Percentiles rank a stretch among this genome's conserved stretches.
Evolutionary conservation across 2,113 vertebrate genomes (phyloP).

Genomic region (Zapornia atra): DNA sequence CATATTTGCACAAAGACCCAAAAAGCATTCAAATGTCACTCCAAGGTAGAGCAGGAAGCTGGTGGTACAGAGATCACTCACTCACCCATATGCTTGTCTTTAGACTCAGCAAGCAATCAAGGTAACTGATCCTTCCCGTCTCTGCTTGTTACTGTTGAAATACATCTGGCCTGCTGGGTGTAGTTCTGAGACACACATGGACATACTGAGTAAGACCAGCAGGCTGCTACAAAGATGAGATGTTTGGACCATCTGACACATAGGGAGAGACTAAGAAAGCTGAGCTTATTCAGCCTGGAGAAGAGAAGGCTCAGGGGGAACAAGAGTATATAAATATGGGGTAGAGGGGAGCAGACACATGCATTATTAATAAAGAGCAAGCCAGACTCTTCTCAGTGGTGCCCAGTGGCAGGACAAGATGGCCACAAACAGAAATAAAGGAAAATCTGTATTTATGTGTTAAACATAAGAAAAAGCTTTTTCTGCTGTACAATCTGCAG

Average conservation of each 20-base stretch:
- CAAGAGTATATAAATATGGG: not conserved
- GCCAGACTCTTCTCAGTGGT: not conserved
- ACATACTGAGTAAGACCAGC: not conserved
- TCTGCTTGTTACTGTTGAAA: not conserved
- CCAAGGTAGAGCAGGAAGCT: not conserved
- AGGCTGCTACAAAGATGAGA: not conserved
- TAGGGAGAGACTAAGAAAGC: not conserved
- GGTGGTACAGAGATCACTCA: not conserved
- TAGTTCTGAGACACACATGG: not conserved
- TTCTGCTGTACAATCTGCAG: not conserved
- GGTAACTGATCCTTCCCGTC: not conserved
- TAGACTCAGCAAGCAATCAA: not conserved
- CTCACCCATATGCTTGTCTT: not conserved
- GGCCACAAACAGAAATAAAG: not conserved
- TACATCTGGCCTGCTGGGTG: not conserved
- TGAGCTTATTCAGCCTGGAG: not conserved
- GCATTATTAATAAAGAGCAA: accelerated
- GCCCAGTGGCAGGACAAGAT: not conserved
- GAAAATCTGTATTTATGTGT: not conserved
- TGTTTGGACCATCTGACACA: not conserved
- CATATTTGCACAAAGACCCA: not conserved
- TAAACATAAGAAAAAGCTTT: not conserved
- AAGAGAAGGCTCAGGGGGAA: not conserved
- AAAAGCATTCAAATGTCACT: not conserved
- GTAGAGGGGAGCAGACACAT: not conserved